Evolutionary conservation across 2,888 invertebrate species (phyloP), one percentile per base, ranked within the genome.

Genomic region (Melanostoma scalare): DNA sequence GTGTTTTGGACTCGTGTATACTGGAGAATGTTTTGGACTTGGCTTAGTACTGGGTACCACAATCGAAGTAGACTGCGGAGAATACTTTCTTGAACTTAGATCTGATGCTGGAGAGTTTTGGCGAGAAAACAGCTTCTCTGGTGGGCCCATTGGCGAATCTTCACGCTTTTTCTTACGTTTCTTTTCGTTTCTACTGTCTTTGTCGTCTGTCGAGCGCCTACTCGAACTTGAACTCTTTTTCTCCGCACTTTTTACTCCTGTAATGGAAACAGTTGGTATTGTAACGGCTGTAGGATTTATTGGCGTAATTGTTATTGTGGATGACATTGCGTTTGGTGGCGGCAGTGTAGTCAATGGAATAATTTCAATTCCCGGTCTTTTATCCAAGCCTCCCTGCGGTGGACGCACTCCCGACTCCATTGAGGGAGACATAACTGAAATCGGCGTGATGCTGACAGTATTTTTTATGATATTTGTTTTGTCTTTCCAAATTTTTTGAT

Each of bases 281-380:
- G 74, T 38, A 6, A 55, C 36, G 3, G 72, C 10, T 33, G 20
- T 58, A 2, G 67, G 33, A 52, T 89, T 89, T 48, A 97, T 96
- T 3, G 97, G 96, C 0, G 97, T 97, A 72, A 97, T 97, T 0
- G 97, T 97, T 75, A 97, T 96, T 0, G 96, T 96, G 88, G 95
- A 95, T 6, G 96, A 95, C 20, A 88, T 82, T 36, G 96, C 90
- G 4, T 93, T 93, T 72, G 86, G 87, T 48, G 74, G 53, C 48
- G 71, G 61, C 2, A 88, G 87, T 8, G 95, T 92, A 2, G 94
- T 92, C 79, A 96, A 94, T 0, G 97, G 96, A 87, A 97, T 96
- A 60, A 97, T 96, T 91, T 97, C 97, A 82, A 97, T 96, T 2
- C 95, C 96, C 0, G 95, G 94, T 36, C 96, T 92, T 73, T 95